Base-by-base conservation (phyloP, 2,113 vertebrate genomes). In the Dasyornis broadbenti region DNA sequence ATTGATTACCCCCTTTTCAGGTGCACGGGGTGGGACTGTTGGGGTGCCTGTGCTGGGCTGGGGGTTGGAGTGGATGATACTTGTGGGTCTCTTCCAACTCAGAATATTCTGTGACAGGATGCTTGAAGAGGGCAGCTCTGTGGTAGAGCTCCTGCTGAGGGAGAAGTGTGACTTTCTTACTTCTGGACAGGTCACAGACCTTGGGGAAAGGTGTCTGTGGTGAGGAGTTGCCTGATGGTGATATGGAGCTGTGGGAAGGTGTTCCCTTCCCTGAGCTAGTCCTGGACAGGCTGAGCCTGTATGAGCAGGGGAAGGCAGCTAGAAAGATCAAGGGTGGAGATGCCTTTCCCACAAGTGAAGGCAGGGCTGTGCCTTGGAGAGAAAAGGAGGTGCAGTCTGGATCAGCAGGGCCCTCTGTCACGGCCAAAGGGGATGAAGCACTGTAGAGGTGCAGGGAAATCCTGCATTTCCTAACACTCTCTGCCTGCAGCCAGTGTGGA, bases 381-480 rank as follows among this genome's bases (percentile, higher is more conserved):
- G 52, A 37, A 71, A 68, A 70, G 35, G 21, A 66, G 47, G 13
- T 21, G 40, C 20, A 80, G 59, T 37, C 57, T 72, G 85, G 53
- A 21, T 17, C 9, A 9, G 18, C 76, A 63, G 47, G 8, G 21
- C 15, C 13, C 30, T 64, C 28, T 60, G 24, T 44, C 60, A 64
- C 0, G 0, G 53, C 65, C 1, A 0, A 9, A 85, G 26, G 28
- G 39, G 4, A 1, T 22, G 27, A 56, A 81, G 59, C 31, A 11
- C 63, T 37, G 31, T 14, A 35, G 57, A 50, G 15, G 50, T 37
- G 39, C 84, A 87, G 87, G 40, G 75, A 49, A 68, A 60, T 20
- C 37, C 53, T 37, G 45, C 37, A 15, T 5, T 10, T 23, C 33
- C 37, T 27, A 1, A 10, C 14, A 39, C 19, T 30, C 5, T 42